Evolutionary conservation across 1,140 invertebrate genomes (phyloP), one percentile per base, ranked within the genome.

Genomic region (Macrosteles quadrilineatus): DNA sequence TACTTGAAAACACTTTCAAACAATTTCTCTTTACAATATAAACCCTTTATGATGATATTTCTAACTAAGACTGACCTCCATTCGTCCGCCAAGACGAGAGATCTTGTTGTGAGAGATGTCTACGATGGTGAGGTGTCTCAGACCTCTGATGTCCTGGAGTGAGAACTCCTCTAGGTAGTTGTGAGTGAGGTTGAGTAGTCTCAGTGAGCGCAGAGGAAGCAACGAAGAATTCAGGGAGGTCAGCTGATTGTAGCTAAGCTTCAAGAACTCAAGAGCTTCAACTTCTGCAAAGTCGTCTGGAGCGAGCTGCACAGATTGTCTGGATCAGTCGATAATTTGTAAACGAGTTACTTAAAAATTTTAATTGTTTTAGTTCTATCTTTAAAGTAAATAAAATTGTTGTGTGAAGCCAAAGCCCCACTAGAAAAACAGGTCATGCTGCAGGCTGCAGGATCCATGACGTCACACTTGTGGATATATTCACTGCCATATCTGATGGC

Each of bases 51-150:
- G n/a, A n/a, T n/a, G n/a, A n/a, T n/a, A n/a, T n/a, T n/a, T n/a
- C n/a, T n/a, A n/a, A n/a, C n/a, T n/a, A n/a, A n/a, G n/a, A 36
- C 14, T 9, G 55, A 90, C 89, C 82, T 90, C 88, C 45, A 87
- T 87, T 25, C 87, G 85, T 43, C 89, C 88, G 29, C 83, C 83
- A 0, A 94, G 78, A 23, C 81, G 83, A 27, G 80, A 82, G 36
- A 94, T 93, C 77, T 84, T 86, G 77, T 94, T 94, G 77, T 87
- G 84, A 0, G 91, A 92, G 9, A 93, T 79, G 80, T 92, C 91
- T 9, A 93, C 84, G 2, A 87, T 78, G 50, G 84, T 84, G 0
- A 94, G 76, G 64, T 84, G 84, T 19, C 86, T 84, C 25, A 94
- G 75, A 0, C 91, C 91, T 53, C 87, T 86, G 11, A 93, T 85